Conservation (phyloP, 2,888 invertebrate species). For the Heteropelma amictum region DNA sequence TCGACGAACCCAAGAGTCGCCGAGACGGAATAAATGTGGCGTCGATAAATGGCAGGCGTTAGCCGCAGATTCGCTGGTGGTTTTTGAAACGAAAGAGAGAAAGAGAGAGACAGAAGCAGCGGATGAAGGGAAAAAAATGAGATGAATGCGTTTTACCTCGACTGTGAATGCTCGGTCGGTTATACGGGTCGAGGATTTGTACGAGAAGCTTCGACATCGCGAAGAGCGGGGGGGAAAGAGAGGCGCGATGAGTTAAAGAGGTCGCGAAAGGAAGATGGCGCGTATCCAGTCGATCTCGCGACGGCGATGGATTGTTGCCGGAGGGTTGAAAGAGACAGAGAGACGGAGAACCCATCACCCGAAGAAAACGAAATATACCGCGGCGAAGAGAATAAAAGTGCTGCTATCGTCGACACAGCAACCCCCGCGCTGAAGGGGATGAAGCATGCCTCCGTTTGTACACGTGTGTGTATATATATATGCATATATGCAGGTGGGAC, state of each 20-base stretch:
- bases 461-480: neutral
- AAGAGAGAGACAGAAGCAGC: neutral
- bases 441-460: neutral
- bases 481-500: neutral
- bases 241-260: neutral
- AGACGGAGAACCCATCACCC: slow-evolving; percentile 31
- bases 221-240: slow-evolving; percentile 5
- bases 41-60: slow-evolving; percentile 58
- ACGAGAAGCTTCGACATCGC: slow-evolving; percentile 52
- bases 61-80: slow-evolving; percentile 46
- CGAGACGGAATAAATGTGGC: slow-evolving; percentile 57
- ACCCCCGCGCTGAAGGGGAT: slow-evolving; percentile 5
- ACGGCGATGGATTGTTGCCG: slow-evolving; percentile 45
- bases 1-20: slow-evolving; percentile 50
- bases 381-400: slow-evolving; percentile 11
- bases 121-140: neutral
- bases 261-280: slow-evolving; percentile 39
- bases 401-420: slow-evolving; percentile 1
- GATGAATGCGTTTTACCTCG: slow-evolving; percentile 27
- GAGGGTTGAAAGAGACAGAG: slow-evolving; percentile 25
- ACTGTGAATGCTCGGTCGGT: slow-evolving; percentile 23
- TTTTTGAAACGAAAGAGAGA: slow-evolving; percentile 10
- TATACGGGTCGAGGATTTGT: slow-evolving; percentile 45
- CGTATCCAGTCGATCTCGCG: slow-evolving; percentile 26
- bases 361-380: slow-evolving; percentile 13